A percentile compares a stretch with the other conserved stretches of the same genome.
These are phyloP conservation scores for Melanotus villosus DNA, from an alignment of 2,888 invertebrate species.

Conservation along the genomic window DNA sequence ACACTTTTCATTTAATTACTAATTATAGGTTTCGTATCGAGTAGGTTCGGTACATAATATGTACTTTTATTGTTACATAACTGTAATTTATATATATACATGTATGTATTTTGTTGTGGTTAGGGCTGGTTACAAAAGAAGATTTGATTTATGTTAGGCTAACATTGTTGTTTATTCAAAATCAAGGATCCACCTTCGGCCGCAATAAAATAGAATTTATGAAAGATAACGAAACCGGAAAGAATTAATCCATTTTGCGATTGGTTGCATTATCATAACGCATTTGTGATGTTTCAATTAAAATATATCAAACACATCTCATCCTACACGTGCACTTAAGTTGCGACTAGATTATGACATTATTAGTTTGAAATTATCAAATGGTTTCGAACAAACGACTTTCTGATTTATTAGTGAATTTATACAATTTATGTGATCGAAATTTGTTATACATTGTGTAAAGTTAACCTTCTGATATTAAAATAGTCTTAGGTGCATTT, in stretches of 20 bases:
- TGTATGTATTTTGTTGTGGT: conserved; percentile 19
- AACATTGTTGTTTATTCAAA: conserved; percentile 24
- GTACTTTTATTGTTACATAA: conserved; percentile 25
- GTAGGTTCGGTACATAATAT: conserved; percentile 25
- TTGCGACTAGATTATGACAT: neutral
- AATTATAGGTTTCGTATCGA: conserved; percentile 34
- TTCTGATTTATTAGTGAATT: neutral
- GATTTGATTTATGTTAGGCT: conserved; percentile 13
- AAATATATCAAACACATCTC: conserved; percentile 1
- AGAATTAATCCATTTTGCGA: conserved; percentile 4
- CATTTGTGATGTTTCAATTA: conserved; percentile 10
- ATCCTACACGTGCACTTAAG: neutral
- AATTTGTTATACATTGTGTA: neutral
- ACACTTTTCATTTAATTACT: conserved; percentile 40
- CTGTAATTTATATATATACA: conserved; percentile 13
- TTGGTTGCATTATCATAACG: conserved; percentile 14
- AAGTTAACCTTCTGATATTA: neutral
- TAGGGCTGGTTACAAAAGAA: conserved; percentile 14
- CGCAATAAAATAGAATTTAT: neutral
- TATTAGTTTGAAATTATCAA: conserved; percentile 6
- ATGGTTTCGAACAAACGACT: neutral
- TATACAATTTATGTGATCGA: neutral
- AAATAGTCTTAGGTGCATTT: no score
- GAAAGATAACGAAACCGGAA: conserved; percentile 15
- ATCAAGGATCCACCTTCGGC: conserved; percentile 15